Conservation (phyloP, 2,888 invertebrate genomes). For the Cerceris rybyensis region DNA sequence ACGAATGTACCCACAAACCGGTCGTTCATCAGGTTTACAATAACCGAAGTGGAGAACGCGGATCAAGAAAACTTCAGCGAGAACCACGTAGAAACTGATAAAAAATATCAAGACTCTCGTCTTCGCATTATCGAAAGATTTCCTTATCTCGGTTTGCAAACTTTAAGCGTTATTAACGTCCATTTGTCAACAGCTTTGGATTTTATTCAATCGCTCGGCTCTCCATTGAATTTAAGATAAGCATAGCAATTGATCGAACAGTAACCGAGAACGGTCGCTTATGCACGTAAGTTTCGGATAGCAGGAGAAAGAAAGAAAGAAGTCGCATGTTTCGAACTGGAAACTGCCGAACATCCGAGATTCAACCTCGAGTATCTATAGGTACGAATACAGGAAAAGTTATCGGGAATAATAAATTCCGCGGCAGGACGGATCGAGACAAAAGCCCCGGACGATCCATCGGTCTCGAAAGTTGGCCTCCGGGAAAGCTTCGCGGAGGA, state of each 20-base stretch:
- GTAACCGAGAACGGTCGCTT: not conserved
- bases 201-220: conserved; percentile 54
- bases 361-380: conserved; percentile 20
- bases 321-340: conserved; percentile 38
- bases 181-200: conserved; percentile 50
- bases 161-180: conserved; percentile 57
- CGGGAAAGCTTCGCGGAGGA: conserved; percentile 23
- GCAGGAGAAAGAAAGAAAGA: conserved; percentile 29
- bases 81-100: not conserved
- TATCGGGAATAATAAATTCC: conserved; percentile 76
- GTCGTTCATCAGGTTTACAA: too few species aligned
- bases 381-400: conserved; percentile 59
- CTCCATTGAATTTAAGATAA: conserved; percentile 65
- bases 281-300: not conserved
- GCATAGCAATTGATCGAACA: conserved; percentile 50
- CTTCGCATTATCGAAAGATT: conserved; percentile 31
- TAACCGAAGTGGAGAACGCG: not conserved
- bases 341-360: conserved; percentile 28
- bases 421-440: conserved; percentile 55
- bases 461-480: conserved; percentile 63
- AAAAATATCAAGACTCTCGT: conserved; percentile 26
- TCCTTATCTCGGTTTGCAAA: conserved; percentile 45
- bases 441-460: conserved; percentile 67
- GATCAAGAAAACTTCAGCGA: not conserved
- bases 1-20: too few species aligned